phyloP scores from a whole-genome alignment of 2,113 vertebrate species.

The Echinops telfairi region DNA sequence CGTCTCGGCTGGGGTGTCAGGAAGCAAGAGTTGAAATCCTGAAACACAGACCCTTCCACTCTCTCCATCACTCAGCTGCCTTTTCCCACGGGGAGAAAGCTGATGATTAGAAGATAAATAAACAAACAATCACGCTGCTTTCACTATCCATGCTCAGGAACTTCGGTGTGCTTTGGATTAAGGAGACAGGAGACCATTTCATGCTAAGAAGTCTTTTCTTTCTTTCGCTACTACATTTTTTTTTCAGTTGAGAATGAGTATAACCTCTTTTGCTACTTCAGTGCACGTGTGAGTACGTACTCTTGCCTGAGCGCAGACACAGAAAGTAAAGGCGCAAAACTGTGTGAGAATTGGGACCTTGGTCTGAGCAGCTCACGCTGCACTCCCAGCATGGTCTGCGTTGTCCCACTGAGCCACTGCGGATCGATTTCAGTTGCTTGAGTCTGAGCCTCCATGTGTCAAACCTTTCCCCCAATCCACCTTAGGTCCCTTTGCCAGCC shows the following conservation, averaged over 20 bases:
- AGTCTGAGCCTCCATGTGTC: not conserved
- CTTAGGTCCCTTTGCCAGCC: not conserved
- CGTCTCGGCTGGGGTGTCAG: not conserved
- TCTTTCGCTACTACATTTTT: not conserved
- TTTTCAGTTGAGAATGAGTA: not conserved
- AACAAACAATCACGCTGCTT: not conserved
- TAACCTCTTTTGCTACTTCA: fast-evolving
- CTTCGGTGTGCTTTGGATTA: not conserved
- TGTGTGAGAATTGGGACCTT: not conserved
- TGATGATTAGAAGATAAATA: not conserved
- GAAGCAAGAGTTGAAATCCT: not conserved
- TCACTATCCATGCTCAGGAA: not conserved
- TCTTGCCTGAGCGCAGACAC: fast-evolving
- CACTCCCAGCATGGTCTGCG: fast-evolving
- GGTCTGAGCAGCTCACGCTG: fast-evolving
- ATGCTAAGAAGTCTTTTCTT: too few species aligned
- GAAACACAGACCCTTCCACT: not conserved
- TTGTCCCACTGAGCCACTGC: too few species aligned
- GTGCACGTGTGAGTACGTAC: fast-evolving
- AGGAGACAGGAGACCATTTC: not conserved
- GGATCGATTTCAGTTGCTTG: not conserved
- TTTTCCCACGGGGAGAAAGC: not conserved
- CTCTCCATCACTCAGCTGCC: not conserved
- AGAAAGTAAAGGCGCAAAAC: not conserved
- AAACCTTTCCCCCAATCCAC: not conserved